Conservation (phyloP, 2,888 invertebrate species). For the Camptogramma bilineatum region DNA sequence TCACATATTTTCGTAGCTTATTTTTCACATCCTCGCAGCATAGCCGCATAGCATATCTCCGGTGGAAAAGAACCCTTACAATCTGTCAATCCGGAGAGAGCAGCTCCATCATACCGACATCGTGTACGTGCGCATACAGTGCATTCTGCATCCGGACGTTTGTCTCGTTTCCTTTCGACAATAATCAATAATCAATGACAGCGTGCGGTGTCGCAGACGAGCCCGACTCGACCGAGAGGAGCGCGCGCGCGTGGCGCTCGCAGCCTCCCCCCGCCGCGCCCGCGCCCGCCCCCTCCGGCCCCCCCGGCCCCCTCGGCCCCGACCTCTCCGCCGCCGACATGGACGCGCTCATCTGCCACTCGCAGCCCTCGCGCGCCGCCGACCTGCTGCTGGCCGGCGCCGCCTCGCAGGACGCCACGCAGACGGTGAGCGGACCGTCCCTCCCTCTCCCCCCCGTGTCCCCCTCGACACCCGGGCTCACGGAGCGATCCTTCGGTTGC, state of each 20-base stretch:
- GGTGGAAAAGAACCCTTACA: no score
- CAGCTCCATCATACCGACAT: no score
- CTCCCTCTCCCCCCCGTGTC: not conserved
- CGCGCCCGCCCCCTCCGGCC: slow-evolving; percentile 41
- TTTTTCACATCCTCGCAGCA: no score
- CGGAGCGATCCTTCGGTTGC: slow-evolving; percentile 4
- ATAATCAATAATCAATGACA: not conserved
- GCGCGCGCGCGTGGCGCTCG: slow-evolving; percentile 54
- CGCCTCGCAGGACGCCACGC: slow-evolving; percentile 86
- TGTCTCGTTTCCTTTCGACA: not conserved
- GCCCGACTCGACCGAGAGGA: slow-evolving; percentile 12
- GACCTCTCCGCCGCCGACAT: slow-evolving; percentile 67
- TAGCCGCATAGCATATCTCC: no score
- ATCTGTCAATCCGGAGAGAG: no score
- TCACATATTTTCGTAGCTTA: no score
- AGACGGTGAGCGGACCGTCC: slow-evolving; percentile 56
- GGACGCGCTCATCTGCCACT: slow-evolving; percentile 89
- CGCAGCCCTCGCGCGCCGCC: slow-evolving; percentile 94
- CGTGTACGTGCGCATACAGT: no score
- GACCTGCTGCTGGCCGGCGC: slow-evolving; percentile 88
- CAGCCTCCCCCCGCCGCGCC: slow-evolving; percentile 46
- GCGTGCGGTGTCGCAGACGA: slow-evolving; percentile 19
- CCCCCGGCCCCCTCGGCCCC: slow-evolving; percentile 43
- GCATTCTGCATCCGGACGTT: not conserved
- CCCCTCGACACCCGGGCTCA: not conserved